Evolutionary conservation across 2,113 vertebrate genomes (phyloP), one percentile per base, ranked within the genome.

Genomic region (Ifrita kowaldi): DNA sequence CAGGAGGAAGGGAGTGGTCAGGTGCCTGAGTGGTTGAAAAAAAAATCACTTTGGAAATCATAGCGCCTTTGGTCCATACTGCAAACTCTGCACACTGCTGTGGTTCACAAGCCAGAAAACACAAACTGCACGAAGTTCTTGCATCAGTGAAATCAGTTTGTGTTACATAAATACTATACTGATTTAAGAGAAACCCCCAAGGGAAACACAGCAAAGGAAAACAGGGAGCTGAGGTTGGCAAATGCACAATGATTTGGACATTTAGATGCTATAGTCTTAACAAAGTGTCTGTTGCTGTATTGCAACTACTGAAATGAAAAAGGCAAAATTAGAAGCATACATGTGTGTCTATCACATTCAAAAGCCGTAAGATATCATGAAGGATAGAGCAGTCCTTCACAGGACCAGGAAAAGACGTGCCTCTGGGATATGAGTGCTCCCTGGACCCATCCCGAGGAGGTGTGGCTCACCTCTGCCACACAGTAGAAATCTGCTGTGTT

Each of bases 391-490:
- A 87, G 57, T 49, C 23, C 65, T 85, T 44, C 41, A 23, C 0
- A 1, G 57, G 20, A 56, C 32, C 49, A 41, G 65, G 37, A 65
- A 87, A 83, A 17, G 49, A 78, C 32, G 20, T 46, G 32, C 13
- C 52, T 89, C 27, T 63, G 91, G 77, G 46, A 64, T 30, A 16
- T 0, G 0, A 71, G 28, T 15, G 30, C 37, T 82, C 62, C 74
- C 69, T 37, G 8, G 42, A 44, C 60, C 16, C 62, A 55, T 11
- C 28, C 57, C 0, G 1, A 32, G 3, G 3, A 32, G 49, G 21
- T 28, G 53, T 27, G 28, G 49, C 37, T 65, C 78, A 91, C 46
- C 20, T 69, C 49, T 73, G 70, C 84, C 65, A 65, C 41, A n/a
- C 60, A 62, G 67, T 2, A 94, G 78, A 93, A 93, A 87, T 42